Evolutionary conservation across 2,888 invertebrate species (phyloP).

Genomic region (Stomorhina lunata): DNA sequence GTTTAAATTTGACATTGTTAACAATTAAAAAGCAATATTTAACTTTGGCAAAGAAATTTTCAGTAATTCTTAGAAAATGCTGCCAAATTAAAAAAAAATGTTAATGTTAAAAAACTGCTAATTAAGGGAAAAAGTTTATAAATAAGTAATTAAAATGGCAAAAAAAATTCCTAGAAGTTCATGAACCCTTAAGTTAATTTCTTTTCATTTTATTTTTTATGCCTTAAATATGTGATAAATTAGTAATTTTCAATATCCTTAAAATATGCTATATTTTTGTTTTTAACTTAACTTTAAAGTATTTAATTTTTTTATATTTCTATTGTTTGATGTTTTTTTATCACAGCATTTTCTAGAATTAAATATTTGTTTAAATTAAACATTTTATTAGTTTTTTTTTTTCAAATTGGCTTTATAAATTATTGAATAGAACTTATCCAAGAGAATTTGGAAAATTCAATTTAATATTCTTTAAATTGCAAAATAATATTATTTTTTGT

Average conservation of each 20-base stretch:
- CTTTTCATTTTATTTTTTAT: neutral
- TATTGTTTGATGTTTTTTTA: neutral
- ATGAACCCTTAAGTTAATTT: neutral
- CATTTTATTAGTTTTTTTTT: too few species aligned
- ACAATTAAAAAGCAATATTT: neutral
- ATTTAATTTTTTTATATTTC: neutral
- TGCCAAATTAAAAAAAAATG: too few species aligned
- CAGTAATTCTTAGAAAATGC: neutral
- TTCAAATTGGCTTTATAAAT: too few species aligned
- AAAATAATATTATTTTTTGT: conserved; percentile 1
- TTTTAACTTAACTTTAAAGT: neutral
- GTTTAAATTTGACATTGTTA: neutral
- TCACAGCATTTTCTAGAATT: too few species aligned
- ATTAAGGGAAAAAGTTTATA: conserved; percentile 8
- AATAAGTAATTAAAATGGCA: neutral
- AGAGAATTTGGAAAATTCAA: too few species aligned
- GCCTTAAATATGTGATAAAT: too few species aligned
- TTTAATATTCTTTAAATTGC: conserved; percentile 5
- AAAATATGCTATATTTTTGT: neutral
- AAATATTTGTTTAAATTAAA: too few species aligned
- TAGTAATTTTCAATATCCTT: neutral
- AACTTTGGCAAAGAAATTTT: neutral
- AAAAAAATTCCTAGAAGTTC: neutral
- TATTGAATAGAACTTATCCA: too few species aligned
- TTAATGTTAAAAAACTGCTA: neutral